Percentiles rank a stretch among this genome's conserved stretches.
Conservation (phyloP, 2,797 vertebrate species). For the Mormyrus proboscirostris region DNA sequence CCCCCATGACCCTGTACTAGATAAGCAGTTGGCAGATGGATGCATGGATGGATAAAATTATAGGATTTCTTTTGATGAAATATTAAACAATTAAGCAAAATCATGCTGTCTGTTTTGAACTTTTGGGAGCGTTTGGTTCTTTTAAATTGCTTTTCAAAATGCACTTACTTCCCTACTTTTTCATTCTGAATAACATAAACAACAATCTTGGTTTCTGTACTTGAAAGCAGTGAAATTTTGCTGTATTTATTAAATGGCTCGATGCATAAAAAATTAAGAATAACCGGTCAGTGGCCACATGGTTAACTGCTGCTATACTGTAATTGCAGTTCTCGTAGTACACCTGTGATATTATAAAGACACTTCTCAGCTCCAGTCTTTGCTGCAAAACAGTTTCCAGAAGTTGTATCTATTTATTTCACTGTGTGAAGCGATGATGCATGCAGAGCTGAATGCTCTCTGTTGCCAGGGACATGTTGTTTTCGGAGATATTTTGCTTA, state of each 20-base stretch:
- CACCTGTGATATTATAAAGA: not conserved
- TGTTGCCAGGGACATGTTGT: not conserved
- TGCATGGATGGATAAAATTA: not conserved
- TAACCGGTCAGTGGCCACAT: not conserved
- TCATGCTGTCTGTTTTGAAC: not conserved
- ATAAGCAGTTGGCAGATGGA: not conserved
- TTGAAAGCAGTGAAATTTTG: not conserved
- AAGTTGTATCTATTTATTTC: not conserved
- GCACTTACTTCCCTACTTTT: not conserved
- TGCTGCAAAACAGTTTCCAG: not conserved
- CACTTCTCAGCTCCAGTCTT: not conserved
- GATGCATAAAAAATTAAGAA: not conserved
- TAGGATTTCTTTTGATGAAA: not conserved
- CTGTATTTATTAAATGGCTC: not conserved
- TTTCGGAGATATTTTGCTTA: conserved; percentile 1
- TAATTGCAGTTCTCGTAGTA: not conserved
- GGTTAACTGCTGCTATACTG: not conserved
- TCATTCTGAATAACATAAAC: not conserved
- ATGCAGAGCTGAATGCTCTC: not conserved
- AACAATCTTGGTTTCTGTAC: not conserved
- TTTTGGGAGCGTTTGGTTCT: not conserved
- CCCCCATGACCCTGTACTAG: not conserved
- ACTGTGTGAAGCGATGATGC: not conserved
- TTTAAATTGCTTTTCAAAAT: not conserved
- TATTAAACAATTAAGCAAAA: not conserved